These are phyloP conservation scores for Microcebus lehilahytsara DNA, from an alignment of 2,113 vertebrate species.

Conservation along the genomic window DNA sequence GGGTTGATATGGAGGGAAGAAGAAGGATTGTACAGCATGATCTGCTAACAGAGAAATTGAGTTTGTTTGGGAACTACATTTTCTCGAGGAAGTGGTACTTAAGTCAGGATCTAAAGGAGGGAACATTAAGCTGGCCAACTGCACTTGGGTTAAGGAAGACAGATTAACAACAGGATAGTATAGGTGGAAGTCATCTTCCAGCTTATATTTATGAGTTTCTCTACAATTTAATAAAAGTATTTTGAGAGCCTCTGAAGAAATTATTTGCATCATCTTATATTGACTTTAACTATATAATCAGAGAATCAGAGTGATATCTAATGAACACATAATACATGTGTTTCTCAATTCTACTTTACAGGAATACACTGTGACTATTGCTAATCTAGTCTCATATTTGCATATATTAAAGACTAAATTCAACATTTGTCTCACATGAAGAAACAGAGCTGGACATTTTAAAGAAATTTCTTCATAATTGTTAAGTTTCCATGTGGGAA, in stretches of 20 bases:
- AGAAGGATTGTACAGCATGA: neutral
- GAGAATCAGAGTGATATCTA: neutral
- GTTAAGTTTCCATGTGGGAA: conserved; percentile 49
- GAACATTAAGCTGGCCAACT: neutral
- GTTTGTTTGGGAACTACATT: neutral
- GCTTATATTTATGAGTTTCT: neutral
- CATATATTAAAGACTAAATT: neutral
- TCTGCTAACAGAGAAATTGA: neutral
- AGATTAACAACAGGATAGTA: neutral
- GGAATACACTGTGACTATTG: neutral
- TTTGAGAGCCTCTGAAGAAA: neutral
- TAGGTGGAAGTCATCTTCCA: neutral
- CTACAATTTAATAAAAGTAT: neutral
- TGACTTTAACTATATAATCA: neutral
- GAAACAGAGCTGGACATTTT: neutral
- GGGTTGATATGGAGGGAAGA: neutral
- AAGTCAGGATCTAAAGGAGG: neutral
- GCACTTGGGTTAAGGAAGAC: neutral
- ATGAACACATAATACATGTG: neutral
- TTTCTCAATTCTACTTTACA: neutral
- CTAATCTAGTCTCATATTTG: neutral
- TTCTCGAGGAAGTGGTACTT: neutral
- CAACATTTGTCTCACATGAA: neutral
- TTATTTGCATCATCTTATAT: neutral
- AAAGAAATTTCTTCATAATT: conserved; percentile 47